Evolutionary conservation across 2,113 vertebrate species (phyloP), one percentile per base, ranked within the genome.

Genomic region (Plestiodon gilberti): DNA sequence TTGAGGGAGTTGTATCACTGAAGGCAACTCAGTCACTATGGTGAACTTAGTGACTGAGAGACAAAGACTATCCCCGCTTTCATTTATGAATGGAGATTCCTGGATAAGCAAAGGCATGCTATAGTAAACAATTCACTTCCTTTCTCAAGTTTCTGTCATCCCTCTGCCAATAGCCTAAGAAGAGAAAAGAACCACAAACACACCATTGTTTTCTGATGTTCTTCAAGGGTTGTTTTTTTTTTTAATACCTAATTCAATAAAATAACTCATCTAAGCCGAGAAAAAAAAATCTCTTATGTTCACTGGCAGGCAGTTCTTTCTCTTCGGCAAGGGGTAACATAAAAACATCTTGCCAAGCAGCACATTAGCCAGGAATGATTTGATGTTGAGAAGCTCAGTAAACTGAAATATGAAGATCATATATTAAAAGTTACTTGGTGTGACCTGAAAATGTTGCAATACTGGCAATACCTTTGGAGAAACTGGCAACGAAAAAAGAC

Each of bases 301-400:
- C 84, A 77, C 17, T 92, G 88, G 57, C 80, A 89, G 2, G 0
- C 28, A 77, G 55, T 86, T 85, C 28, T 23, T 90, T 65, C 33
- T 1, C 2, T 82, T 83, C 75, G 87, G 84, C 75, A 89, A 87
- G 88, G 59, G 84, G 89, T 89, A 17, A 22, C 33, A 14, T 89
- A 87, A 90, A 62, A 48, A 48, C 43, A 48, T 48, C 43, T 86
- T 89, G 70, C 71, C 70, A 71, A 17, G 70, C 35, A 71, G 81
- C 84, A 91, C 84, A 52, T 83, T 28, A 9, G 85, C 86, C 89
- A 88, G 87, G 65, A 87, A 80, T 75, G 90, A 92, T 89, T 82
- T 87, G 57, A 81, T 93, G 92, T 59, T 78, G 89, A 82, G 65
- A 87, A 83, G 38, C 38, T 14, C 71, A 43, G 38, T 43, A 74